phyloP scores from a whole-genome alignment of 2,888 invertebrate genomes.

The Euplexia lucipara region DNA sequence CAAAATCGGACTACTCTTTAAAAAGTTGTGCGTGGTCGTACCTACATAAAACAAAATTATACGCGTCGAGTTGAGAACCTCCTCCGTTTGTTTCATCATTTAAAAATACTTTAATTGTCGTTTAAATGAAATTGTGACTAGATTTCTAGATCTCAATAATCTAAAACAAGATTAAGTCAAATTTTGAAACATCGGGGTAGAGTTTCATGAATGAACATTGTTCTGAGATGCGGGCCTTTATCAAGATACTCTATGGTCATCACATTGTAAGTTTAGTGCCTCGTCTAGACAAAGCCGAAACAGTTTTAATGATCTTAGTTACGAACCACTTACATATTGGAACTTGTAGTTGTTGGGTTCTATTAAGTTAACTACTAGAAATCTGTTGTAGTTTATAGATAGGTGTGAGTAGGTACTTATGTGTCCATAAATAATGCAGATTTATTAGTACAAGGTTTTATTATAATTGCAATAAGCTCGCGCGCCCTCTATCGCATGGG shows the following conservation, averaged over 20 bases:
- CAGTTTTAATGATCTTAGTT: slow-evolving; percentile 16
- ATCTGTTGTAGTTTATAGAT: not conserved
- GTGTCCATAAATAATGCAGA: not conserved
- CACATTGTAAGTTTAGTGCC: not conserved
- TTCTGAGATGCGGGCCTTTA: not conserved
- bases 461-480: no score
- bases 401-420: not conserved
- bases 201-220: not conserved
- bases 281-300: slow-evolving; percentile 15
- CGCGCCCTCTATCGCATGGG: no score
- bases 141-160: not conserved
- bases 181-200: not conserved
- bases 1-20: no score
- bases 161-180: slow-evolving; percentile 4
- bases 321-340: not conserved
- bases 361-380: slow-evolving; percentile 1
- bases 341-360: not conserved
- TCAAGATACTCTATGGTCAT: slow-evolving; percentile 2
- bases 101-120: no score
- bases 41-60: no score
- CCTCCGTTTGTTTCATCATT: no score
- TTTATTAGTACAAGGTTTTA: no score
- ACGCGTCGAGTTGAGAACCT: no score
- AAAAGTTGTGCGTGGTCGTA: no score
- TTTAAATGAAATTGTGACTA: no score